Evolutionary conservation across 1,140 invertebrate genomes (phyloP).

Genomic region (Macrostomum lignano): DNA sequence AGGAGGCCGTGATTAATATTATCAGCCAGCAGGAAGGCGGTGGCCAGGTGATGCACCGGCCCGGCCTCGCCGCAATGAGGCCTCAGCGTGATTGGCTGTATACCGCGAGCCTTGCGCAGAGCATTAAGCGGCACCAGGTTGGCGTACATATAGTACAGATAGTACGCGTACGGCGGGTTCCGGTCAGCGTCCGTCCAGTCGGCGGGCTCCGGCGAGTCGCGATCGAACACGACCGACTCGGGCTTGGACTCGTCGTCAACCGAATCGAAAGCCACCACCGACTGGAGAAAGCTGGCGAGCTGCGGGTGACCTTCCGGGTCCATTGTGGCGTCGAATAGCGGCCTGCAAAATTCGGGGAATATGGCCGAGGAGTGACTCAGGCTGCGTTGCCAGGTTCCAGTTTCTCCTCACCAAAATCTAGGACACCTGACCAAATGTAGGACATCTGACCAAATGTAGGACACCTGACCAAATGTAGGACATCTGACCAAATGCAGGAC

Average conservation of each 20-base stretch:
- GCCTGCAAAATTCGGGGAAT: too few species aligned
- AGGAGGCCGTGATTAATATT: constrained; percentile 90
- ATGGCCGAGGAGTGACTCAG: too few species aligned
- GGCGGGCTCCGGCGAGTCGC: constrained; percentile 37
- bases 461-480: too few species aligned
- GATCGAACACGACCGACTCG: constrained; percentile 69
- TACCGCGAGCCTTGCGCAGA: constrained; percentile 52
- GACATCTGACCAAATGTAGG: too few species aligned
- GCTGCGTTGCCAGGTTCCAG: too few species aligned
- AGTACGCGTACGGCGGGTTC: constrained; percentile 96
- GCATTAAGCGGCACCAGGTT: constrained; percentile 82
- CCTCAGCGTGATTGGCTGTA: constrained; percentile 75
- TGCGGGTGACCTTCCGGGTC: constrained; percentile 68
- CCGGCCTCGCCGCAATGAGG: constrained; percentile 97
- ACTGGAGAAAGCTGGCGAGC: constrained; percentile 57
- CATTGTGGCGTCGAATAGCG: constrained; percentile 58
- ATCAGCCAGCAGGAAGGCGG: constrained; percentile 80
- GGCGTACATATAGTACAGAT: constrained; percentile 89
- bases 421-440: too few species aligned
- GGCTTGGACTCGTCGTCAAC: constrained; percentile 98
- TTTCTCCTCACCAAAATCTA: too few species aligned
- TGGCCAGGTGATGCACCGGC: constrained; percentile 70
- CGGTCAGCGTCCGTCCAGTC: constrained; percentile 58
- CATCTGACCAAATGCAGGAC: too few species aligned
- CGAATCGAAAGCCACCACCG: constrained; percentile 86